phyloP scores from a whole-genome alignment of 2,888 invertebrate species.

The Calephelis perditalis region DNA sequence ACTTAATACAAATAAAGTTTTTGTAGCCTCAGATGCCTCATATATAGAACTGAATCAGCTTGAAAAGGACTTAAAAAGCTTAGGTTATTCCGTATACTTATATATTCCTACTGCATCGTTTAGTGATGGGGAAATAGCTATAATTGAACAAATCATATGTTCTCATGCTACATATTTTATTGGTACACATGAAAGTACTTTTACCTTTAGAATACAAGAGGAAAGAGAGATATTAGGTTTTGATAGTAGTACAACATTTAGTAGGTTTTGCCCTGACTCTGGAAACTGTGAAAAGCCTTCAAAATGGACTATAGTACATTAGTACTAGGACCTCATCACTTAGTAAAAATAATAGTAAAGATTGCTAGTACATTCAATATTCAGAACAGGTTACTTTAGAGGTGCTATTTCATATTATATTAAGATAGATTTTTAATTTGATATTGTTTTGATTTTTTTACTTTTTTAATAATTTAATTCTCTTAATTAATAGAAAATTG shows the following conservation, averaged over 20 bases:
- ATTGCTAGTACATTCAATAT: no score
- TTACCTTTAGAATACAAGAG: constrained; percentile 97
- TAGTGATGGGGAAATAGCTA: constrained; percentile 87
- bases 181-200: constrained; percentile 96
- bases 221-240: constrained; percentile 97
- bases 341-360: no score
- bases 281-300: constrained; percentile 85
- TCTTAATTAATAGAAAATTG: no score
- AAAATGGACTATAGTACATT: constrained; percentile 85
- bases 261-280: constrained; percentile 85
- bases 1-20: constrained; percentile 69
- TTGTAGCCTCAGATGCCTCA: constrained; percentile 91
- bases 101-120: constrained; percentile 66
- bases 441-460: no score
- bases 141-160: constrained; percentile 97
- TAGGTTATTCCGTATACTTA: constrained; percentile 47
- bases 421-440: no score
- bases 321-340: constrained; percentile 22
- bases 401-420: no score
- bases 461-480: no score
- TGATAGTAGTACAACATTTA: constrained; percentile 88
- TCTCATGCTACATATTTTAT: constrained; percentile 92
- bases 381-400: no score
- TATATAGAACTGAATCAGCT: constrained; percentile 72
- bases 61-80: constrained; percentile 51